Base-by-base conservation (phyloP, 2,113 vertebrate species). In the Apeltes quadracus region DNA sequence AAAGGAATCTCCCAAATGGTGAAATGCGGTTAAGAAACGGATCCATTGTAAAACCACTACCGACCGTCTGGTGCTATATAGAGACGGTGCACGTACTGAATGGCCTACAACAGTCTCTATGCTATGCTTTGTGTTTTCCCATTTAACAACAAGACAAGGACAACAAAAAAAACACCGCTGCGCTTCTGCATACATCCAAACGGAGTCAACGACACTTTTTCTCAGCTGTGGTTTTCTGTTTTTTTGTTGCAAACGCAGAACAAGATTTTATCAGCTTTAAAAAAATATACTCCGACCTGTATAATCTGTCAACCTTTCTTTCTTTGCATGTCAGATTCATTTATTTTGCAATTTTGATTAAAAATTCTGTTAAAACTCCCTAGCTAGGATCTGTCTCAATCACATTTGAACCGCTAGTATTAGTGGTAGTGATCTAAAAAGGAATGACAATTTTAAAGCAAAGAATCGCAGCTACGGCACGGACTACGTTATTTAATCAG, bases 381-480 rank as follows among this genome's bases (percentile, higher is more conserved):
- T 72, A 84, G 65, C 83, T 83, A 89, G 74, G 61, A 80, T 63
- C 53, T 59, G 79, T 81, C 57, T 72, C 62, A 75, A 82, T 76
- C 87, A 88, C 88, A 75, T 66, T 81, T 83, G 79, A 86, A 87
- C 67, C 80, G 69, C 82, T 89, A 91, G 66, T 71, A 73, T 79
- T 65, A 81, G 65, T 82, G 81, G 80, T 88, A 88, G 86, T 90
- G 80, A 87, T 90, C 87, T 90, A 88, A 88, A 88, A 76, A 86
- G 83, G 87, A 92, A 91, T 89, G 88, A 83, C 84, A 85, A 86
- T 84, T n/a, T n/a, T 88, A 87, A 87, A 87, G 69, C 74, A 83
- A 88, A 83, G 67, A 88, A 83, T 86, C 85, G 77, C 78, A 77
- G 63, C 85, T 91, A 89, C 79, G 78, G 69, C 81, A 83, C 84